Evolutionary conservation across 2,888 invertebrate species (phyloP).

Genomic region (Dasypogon diadema): DNA sequence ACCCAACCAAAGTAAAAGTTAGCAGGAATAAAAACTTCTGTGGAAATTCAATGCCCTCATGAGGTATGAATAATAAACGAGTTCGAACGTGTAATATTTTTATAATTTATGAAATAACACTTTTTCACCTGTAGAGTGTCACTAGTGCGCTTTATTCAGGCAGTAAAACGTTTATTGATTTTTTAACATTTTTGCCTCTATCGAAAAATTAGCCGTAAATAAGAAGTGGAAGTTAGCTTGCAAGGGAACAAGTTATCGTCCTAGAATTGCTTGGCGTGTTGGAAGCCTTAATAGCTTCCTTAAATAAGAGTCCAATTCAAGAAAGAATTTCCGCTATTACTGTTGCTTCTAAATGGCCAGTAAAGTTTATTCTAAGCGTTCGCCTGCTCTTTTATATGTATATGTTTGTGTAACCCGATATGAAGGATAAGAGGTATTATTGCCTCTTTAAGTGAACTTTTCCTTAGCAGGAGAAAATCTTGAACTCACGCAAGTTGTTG

Average conservation of each 20-base stretch:
- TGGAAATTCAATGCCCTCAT: too few species aligned
- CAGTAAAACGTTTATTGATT: not conserved
- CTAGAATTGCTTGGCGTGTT: not conserved
- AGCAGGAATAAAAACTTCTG: too few species aligned
- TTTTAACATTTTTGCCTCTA: not conserved
- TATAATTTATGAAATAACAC: too few species aligned
- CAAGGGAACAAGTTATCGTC: not conserved
- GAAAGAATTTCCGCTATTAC: not conserved
- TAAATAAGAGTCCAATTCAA: not conserved
- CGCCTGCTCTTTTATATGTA: not conserved
- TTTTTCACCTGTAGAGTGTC: not conserved
- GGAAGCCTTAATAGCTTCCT: not conserved
- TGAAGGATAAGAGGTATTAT: not conserved
- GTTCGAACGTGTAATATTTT: too few species aligned
- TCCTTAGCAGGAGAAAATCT: constrained; percentile 3
- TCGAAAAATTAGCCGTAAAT: not conserved
- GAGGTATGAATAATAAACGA: too few species aligned
- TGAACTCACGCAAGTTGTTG: constrained; percentile 26
- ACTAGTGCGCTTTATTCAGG: not conserved
- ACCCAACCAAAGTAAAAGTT: too few species aligned
- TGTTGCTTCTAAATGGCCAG: not conserved
- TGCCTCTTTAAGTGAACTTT: constrained; percentile 1
- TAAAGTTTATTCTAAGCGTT: not conserved
- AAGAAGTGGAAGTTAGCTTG: not conserved
- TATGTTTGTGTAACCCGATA: not conserved